Base-by-base conservation (phyloP, 2,113 vertebrate species). In the Vireo altiloquus region DNA sequence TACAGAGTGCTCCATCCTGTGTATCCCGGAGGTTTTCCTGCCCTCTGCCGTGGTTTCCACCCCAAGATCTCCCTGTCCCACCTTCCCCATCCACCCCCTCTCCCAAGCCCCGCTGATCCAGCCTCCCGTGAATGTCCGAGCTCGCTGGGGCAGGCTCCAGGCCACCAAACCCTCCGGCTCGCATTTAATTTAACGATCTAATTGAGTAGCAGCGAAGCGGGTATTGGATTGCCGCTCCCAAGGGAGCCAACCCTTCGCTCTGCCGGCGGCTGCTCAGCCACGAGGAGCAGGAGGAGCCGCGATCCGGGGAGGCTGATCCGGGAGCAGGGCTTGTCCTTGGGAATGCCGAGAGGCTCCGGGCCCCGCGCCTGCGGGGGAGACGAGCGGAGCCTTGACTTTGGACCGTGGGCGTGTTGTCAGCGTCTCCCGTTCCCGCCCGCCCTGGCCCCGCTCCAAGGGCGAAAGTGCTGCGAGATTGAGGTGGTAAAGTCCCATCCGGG, bases 381-480 rank as follows among this genome's bases (percentile, higher is more conserved):
- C 77, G 68, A 69, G 47, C 30, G 0, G 49, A 8, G 37, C 92
- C 65, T 77, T 82, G 75, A 89, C 95, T 95, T 95, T 92, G 94
- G 78, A 66, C 90, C 18, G 0, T 7, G 15, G 49, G 6, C 3
- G 35, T 2, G 46, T 24, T 31, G 59, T 10, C 50, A 31, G 59
- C 64, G 59, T 4, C 80, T 76, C 66, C 0, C 6, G 53, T 39
- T 54, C 49, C 65, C 3, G 46, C 31, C 9, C 9, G 63, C 76
- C 21, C 60, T 83, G 69, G 69, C 74, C 3, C 1, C 0, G 27
- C 42, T 30, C 65, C 94, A 59, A 40, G 57, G 35, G 35, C 1
- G 2, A 31, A 54, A 42, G n/a, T 0, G 3, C n/a, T 5, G 28
- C 0, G 3, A 52, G 89, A 3, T 24, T 9, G 17, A 20, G 13